phyloP scores from a whole-genome alignment of 2,797 vertebrate species.

The Sparidentex hasta region DNA sequence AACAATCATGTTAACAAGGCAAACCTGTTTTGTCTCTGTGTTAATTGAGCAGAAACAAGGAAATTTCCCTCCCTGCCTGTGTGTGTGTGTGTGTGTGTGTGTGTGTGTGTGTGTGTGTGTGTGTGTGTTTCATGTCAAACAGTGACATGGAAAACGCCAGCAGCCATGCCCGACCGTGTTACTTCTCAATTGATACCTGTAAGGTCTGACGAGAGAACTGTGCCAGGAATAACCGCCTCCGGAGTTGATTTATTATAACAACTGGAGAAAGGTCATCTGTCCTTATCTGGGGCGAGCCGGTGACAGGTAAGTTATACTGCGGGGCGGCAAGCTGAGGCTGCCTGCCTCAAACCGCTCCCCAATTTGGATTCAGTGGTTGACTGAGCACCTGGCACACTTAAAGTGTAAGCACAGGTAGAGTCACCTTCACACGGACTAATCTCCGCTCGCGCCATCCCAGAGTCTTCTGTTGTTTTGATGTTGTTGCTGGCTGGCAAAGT shows the following conservation, averaged over 20 bases:
- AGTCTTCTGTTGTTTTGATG: conserved; percentile 54
- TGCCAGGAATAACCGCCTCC: conserved; percentile 71
- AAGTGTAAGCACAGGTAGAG: conserved; percentile 78
- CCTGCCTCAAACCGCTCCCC: conserved; percentile 50
- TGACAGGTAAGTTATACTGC: conserved; percentile 82
- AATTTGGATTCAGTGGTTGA: conserved; percentile 75
- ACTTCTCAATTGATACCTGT: conserved; percentile 78
- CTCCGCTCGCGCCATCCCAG: conserved; percentile 48
- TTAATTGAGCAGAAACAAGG: background rate
- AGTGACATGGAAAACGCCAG: conserved; percentile 62
- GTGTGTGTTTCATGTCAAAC: conserved; percentile 43
- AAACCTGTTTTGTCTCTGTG: background rate
- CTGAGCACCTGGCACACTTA: conserved; percentile 73
- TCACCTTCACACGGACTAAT: conserved; percentile 82
- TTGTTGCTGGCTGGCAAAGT: conserved; percentile 23
- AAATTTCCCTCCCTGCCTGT: background rate
- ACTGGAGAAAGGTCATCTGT: conserved; percentile 85
- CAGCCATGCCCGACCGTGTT: conserved; percentile 60
- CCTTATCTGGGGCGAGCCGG: conserved; percentile 77
- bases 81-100: background rate
- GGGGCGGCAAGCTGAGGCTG: conserved; percentile 58
- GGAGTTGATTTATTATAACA: conserved; percentile 80
- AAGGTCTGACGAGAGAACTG: conserved; percentile 60
- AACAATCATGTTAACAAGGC: conserved; percentile 2
- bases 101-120: background rate